Percentiles rank a stretch among this genome's conserved stretches.
These are phyloP conservation scores for Zapornia atra DNA, from an alignment of 2,113 vertebrate species.

Conservation along the genomic window DNA sequence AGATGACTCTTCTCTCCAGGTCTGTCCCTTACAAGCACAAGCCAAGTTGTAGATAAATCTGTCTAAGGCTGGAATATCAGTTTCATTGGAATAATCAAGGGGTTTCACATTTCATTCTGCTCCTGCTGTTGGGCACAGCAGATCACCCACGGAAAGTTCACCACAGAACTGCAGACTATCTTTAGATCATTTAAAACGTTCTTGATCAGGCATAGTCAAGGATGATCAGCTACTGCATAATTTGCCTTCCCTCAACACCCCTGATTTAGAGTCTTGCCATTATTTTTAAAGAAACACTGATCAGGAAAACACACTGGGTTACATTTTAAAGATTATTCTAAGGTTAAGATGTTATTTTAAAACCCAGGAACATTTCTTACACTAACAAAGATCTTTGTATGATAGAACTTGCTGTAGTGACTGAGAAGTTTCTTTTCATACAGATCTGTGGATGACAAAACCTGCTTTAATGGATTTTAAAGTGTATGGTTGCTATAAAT, in stretches of 20 bases:
- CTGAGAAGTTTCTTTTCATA: background rate
- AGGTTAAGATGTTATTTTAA: background rate
- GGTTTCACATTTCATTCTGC: background rate
- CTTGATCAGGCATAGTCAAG: background rate
- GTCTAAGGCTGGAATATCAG: background rate
- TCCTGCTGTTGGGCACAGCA: background rate
- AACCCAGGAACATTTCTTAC: background rate
- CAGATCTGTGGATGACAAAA: background rate
- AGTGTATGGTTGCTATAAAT: background rate
- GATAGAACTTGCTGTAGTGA: background rate
- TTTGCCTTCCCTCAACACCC: background rate
- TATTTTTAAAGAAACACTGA: background rate
- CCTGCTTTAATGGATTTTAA: background rate
- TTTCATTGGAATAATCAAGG: background rate
- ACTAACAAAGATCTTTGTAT: background rate
- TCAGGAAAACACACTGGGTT: background rate
- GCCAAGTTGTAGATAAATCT: background rate
- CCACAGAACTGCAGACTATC: background rate
- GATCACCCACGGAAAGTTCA: background rate
- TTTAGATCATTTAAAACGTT: background rate
- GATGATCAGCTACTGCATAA: background rate
- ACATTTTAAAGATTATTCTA: background rate
- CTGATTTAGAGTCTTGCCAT: background rate
- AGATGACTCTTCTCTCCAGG: background rate
- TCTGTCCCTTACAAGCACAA: background rate